These are phyloP conservation scores for Capreolus pygargus DNA, from an alignment of 2,113 vertebrate species.

Conservation along the genomic window DNA sequence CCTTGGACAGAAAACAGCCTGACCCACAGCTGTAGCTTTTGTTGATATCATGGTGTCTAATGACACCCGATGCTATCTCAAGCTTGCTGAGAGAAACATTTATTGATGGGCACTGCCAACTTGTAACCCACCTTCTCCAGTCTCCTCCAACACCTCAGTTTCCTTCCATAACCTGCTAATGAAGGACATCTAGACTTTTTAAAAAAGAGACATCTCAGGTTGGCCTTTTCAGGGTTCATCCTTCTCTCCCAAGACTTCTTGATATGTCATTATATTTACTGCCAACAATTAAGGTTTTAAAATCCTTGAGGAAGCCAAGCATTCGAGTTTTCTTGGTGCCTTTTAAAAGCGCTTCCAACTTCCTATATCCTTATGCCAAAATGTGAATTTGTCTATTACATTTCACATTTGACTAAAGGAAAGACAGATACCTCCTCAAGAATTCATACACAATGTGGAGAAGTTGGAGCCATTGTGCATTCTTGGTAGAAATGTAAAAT, in stretches of 20 bases:
- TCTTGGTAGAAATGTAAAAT: background rate
- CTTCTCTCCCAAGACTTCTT: background rate
- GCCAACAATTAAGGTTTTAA: background rate
- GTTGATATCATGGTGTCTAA: background rate
- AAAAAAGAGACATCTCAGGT: background rate
- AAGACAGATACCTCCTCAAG: background rate
- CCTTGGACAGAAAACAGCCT: background rate
- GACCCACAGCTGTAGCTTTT: background rate
- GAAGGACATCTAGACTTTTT: background rate
- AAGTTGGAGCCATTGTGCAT: background rate
- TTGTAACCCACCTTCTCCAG: background rate
- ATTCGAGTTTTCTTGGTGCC: background rate
- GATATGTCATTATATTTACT: background rate
- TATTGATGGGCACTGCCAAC: no score
- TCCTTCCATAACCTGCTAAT: background rate
- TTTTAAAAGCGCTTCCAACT: background rate
- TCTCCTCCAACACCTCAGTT: background rate
- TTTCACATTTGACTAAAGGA: background rate
- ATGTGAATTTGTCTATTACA: background rate
- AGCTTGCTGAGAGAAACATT: background rate
- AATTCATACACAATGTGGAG: background rate
- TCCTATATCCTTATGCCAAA: background rate
- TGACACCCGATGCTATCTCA: accelerated
- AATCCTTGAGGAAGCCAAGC: background rate
- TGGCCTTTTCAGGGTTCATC: background rate